These are phyloP conservation scores for Phymanthus crucifer DNA, from an alignment of 92 coral and sea anemone species.

Conservation along the genomic window DNA sequence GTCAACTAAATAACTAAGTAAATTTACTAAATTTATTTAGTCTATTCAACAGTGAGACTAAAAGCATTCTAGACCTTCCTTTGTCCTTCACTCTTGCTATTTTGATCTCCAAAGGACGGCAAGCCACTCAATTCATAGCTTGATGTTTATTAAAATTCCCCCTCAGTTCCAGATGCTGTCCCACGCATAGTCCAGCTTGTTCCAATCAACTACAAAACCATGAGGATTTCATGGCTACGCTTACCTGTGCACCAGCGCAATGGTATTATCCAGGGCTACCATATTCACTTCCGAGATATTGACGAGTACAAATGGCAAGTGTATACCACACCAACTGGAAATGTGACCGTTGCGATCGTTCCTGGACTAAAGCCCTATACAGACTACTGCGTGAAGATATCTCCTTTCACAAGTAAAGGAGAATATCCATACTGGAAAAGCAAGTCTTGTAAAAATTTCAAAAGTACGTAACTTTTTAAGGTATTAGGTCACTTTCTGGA, in stretches of 20 bases:
- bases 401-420: conserved; percentile 27
- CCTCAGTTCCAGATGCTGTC: conserved; percentile 27
- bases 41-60: too few species aligned
- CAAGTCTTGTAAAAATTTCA: not conserved
- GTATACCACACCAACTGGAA: conserved; percentile 22
- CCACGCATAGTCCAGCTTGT: not conserved
- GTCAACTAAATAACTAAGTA: too few species aligned
- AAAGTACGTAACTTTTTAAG: conserved; percentile 10
- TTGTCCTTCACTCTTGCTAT: too few species aligned
- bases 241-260: conserved; percentile 15
- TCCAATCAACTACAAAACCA: conserved; percentile 16
- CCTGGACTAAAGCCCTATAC: conserved; percentile 22
- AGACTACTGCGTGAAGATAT: conserved; percentile 25
- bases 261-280: conserved; percentile 32
- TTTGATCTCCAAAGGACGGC: too few species aligned
- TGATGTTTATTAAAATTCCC: too few species aligned
- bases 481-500: not conserved
- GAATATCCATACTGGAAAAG: conserved; percentile 28
- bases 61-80: too few species aligned
- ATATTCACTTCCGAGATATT: not conserved
- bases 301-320: conserved; percentile 4
- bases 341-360: conserved; percentile 13
- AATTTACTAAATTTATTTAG: too few species aligned
- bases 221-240: conserved; percentile 12
- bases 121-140: too few species aligned